phyloP scores from a whole-genome alignment of 1,140 invertebrate genomes.

The Apis cerana region DNA sequence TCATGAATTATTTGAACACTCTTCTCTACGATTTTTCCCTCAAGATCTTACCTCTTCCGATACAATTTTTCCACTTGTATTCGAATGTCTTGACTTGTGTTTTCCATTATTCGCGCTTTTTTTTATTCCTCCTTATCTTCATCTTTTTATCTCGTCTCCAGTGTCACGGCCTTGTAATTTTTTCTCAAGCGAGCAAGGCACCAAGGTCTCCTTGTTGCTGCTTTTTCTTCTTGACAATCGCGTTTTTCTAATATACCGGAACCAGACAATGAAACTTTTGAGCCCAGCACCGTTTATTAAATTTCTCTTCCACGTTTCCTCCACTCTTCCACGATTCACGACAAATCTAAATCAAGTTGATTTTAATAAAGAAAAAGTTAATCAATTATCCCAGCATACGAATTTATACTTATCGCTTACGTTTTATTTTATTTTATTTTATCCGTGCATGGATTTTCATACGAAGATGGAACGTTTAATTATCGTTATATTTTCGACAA shows the following conservation, averaged over 20 bases:
- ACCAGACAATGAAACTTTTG: background rate
- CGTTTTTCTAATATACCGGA: background rate
- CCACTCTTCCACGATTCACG: background rate
- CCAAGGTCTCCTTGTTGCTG: too few relatives aligned
- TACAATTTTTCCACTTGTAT: background rate
- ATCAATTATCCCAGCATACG: too few relatives aligned
- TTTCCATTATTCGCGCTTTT: background rate
- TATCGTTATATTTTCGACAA: background rate
- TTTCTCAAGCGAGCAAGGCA: background rate
- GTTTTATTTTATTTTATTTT: too few relatives aligned
- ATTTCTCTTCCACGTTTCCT: background rate
- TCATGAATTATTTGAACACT: background rate
- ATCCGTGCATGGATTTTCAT: too few relatives aligned
- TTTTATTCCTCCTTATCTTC: too few relatives aligned
- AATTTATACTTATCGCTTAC: too few relatives aligned
- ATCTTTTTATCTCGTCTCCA: background rate
- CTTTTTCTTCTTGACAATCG: constrained; percentile 6
- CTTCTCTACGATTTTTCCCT: background rate
- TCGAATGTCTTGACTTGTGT: background rate
- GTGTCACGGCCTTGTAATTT: constrained; percentile 6
- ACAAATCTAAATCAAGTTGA: background rate
- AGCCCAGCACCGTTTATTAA: background rate
- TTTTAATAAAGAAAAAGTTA: too few relatives aligned
- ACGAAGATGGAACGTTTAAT: too few relatives aligned
- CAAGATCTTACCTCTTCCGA: background rate